These are phyloP conservation scores for Ornithoptera alexandrae DNA, from an alignment of 2,888 invertebrate species.

Conservation along the genomic window DNA sequence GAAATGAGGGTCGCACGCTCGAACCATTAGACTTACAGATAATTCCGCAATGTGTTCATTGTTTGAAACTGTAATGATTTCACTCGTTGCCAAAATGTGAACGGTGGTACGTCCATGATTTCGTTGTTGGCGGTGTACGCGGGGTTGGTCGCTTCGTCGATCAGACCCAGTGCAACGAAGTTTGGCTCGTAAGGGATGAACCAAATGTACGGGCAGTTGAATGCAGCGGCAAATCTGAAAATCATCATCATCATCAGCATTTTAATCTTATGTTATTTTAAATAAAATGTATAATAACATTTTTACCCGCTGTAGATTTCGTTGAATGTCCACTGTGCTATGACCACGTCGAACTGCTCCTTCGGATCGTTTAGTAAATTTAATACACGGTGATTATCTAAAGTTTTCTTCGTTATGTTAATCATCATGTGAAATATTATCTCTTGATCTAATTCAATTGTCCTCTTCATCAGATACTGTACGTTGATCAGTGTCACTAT, in stretches of 20 bases:
- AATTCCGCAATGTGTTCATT: slow-evolving; percentile 1
- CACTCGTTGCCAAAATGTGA: slow-evolving; percentile 39
- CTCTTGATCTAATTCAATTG: slow-evolving; percentile 5
- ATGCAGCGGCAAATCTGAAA: slow-evolving; percentile 46
- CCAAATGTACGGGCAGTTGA: slow-evolving; percentile 51
- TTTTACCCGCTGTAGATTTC: slow-evolving; percentile 26
- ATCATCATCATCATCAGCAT: no score
- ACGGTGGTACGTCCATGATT: slow-evolving; percentile 38
- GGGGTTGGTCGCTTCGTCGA: slow-evolving; percentile 48
- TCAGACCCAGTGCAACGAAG: slow-evolving; percentile 42
- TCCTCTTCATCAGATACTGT: slow-evolving; percentile 11
- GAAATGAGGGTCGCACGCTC: no score
- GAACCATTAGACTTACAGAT: slow-evolving; percentile 13
- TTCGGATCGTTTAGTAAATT: slow-evolving; percentile 13
- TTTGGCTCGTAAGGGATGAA: slow-evolving; percentile 49
- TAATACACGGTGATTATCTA: slow-evolving; percentile 11
- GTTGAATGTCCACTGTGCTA: slow-evolving; percentile 23
- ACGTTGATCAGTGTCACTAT: slow-evolving; percentile 9
- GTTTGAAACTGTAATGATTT: slow-evolving; percentile 14
- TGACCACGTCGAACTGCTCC: slow-evolving; percentile 21
- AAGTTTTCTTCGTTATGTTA: slow-evolving; percentile 13
- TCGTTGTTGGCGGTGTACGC: slow-evolving; percentile 45
- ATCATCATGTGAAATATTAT: slow-evolving; percentile 21
- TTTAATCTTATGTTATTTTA: no score
- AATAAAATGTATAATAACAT: no score